Percentiles rank a stretch among this genome's conserved stretches.
phyloP scores from a whole-genome alignment of 2,113 vertebrate genomes.

The Periophthalmus modestus region DNA sequence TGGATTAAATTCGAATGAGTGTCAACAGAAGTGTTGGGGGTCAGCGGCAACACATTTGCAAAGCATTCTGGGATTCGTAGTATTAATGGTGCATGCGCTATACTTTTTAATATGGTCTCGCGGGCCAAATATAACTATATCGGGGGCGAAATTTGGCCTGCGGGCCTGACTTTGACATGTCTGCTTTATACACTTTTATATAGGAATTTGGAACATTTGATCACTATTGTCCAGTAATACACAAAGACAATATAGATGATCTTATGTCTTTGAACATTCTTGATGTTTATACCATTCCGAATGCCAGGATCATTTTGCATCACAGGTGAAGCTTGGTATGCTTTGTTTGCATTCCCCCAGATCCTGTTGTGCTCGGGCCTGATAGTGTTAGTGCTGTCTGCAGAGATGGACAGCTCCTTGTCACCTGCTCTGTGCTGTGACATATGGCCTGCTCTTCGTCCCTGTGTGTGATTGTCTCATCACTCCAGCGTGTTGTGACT shows the following conservation, averaged over 20 bases:
- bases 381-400: constrained; percentile 73
- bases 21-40: no score
- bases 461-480: constrained; percentile 86
- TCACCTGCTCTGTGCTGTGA: constrained; percentile 80
- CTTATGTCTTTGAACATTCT: not conserved
- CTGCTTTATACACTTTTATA: no score
- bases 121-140: no score
- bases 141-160: no score
- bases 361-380: constrained; percentile 62
- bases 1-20: no score
- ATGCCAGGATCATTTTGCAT: not conserved
- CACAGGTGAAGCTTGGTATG: constrained; percentile 10
- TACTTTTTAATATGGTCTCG: no score
- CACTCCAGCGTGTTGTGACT: constrained; percentile 81
- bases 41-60: no score
- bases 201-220: no score
- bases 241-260: not conserved
- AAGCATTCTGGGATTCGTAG: no score
- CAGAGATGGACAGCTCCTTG: constrained; percentile 75
- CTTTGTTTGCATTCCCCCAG: constrained; percentile 18
- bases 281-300: not conserved
- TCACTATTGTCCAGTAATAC: no score
- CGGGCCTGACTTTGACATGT: no score
- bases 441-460: constrained; percentile 49
- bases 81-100: no score